Conservation (phyloP, 2,797 vertebrate genomes). For the Onychomys arenicola region DNA sequence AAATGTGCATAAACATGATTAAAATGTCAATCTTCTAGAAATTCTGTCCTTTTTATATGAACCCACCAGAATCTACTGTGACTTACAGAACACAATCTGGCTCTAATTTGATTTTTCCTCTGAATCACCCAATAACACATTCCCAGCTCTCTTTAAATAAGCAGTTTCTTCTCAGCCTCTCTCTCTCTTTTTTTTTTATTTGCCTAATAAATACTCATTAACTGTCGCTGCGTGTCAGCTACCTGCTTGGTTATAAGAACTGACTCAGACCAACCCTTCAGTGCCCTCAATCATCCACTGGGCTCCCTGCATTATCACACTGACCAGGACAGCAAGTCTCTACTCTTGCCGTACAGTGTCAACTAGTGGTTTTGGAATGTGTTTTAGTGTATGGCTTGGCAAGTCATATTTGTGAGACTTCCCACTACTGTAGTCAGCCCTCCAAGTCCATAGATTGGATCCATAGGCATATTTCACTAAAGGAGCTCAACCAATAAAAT, state of each 20-base stretch:
- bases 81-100: background rate
- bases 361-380: background rate
- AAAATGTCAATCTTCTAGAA: background rate
- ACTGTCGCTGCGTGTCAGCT: background rate
- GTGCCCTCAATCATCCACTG: background rate
- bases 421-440: background rate
- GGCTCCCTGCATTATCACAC: background rate
- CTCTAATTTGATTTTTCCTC: background rate
- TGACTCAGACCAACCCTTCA: background rate
- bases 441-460: too few species aligned
- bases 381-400: background rate
- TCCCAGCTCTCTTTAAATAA: background rate
- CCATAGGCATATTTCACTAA: background rate
- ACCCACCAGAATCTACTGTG: background rate
- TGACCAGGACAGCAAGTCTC: background rate
- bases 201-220: background rate
- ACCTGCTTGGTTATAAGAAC: background rate
- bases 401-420: background rate
- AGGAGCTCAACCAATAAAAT: background rate
- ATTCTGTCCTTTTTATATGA: background rate
- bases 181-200: background rate
- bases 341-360: background rate
- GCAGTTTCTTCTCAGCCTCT: background rate
- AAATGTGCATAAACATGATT: background rate
- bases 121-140: background rate